Conservation (phyloP, 2,888 invertebrate species). For the Cryptosula pallasiana region DNA sequence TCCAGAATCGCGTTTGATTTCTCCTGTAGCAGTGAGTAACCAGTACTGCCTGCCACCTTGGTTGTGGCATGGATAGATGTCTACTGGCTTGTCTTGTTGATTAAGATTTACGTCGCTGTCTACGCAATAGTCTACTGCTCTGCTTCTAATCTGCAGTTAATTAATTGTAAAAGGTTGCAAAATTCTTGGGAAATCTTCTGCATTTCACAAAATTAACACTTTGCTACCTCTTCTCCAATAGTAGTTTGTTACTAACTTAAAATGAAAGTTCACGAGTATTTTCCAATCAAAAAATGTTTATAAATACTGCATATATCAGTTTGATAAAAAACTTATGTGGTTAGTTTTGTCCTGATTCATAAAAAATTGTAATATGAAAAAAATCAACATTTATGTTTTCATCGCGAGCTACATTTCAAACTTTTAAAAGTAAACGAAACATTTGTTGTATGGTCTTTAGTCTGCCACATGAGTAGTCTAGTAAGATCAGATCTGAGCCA, state of each 20-base stretch:
- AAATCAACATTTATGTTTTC: too few relatives aligned
- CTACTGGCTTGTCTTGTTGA: constrained; percentile 90
- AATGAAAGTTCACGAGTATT: background rate
- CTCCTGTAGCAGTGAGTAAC: constrained; percentile 48
- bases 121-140: constrained; percentile 65
- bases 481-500: too few relatives aligned
- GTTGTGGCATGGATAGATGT: constrained; percentile 94
- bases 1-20: constrained; percentile 51
- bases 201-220: background rate
- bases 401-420: too few relatives aligned
- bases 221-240: too few relatives aligned
- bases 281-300: too few relatives aligned
- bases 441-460: too few relatives aligned
- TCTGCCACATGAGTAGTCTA: too few relatives aligned
- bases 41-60: constrained; percentile 76
- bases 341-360: too few relatives aligned
- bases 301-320: too few relatives aligned
- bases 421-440: too few relatives aligned
- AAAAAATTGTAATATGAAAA: too few relatives aligned
- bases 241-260: background rate
- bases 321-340: too few relatives aligned
- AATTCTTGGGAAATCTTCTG: background rate
- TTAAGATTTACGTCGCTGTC: constrained; percentile 90
- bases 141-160: background rate
- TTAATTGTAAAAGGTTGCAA: background rate